A percentile compares a stretch with the other conserved stretches of the same genome.
Evolutionary conservation across 2,113 vertebrate species (phyloP).

Genomic region (Misgurnus anguillicaudatus): DNA sequence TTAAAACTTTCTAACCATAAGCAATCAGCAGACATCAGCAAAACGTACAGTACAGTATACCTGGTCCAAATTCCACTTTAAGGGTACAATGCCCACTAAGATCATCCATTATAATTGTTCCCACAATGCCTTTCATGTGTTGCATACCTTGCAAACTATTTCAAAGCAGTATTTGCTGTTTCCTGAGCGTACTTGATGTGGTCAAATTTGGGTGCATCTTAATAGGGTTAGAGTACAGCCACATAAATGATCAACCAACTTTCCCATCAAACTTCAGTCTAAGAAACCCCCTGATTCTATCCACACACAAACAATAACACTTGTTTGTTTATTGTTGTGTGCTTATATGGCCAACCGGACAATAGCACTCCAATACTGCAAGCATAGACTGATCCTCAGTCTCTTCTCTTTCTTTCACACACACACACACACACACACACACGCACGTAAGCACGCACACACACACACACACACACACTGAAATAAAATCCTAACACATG

Average conservation of each 20-base stretch:
- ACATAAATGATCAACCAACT: conserved; percentile 58
- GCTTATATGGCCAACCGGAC: background rate
- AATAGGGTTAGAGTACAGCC: conserved; percentile 53
- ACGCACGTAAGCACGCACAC: conserved; percentile 37
- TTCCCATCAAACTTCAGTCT: conserved; percentile 55
- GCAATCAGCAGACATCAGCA: too few relatives aligned
- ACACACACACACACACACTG: conserved; percentile 26
- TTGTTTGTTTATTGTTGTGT: background rate
- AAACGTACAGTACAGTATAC: too few relatives aligned
- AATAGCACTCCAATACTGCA: background rate
- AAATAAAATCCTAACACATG: conserved; percentile 58
- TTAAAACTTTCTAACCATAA: too few relatives aligned
- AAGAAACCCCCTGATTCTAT: conserved; percentile 49
- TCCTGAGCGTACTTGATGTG: conserved; percentile 53
- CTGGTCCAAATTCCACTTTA: background rate
- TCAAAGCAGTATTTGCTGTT: conserved; percentile 53
- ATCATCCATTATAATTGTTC: conserved; percentile 1
- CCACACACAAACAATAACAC: conserved; percentile 43
- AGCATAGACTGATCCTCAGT: too few relatives aligned
- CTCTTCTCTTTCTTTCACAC: background rate
- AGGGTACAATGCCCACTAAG: background rate
- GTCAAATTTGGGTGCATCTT: conserved; percentile 34
- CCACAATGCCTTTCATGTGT: conserved; percentile 19
- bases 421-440: conserved; percentile 1
- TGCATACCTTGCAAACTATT: conserved; percentile 40